These are phyloP conservation scores for Drosophila formosana DNA, from an alignment of 2,888 invertebrate species.

Conservation along the genomic window DNA sequence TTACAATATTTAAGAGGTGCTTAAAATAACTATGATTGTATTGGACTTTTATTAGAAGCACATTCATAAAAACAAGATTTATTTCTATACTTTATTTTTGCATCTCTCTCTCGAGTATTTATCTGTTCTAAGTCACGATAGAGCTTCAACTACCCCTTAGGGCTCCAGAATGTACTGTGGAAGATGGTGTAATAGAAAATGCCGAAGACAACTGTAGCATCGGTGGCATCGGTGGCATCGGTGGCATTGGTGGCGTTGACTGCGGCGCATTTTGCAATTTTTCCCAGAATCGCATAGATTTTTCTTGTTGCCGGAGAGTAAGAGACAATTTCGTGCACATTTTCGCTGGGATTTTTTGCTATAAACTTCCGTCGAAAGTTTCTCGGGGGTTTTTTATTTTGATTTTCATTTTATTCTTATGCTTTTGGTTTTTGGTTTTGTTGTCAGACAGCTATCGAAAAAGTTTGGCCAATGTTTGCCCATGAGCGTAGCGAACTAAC, in stretches of 20 bases:
- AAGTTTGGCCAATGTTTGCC: slow-evolving; percentile 75
- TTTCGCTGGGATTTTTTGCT: slow-evolving; percentile 55
- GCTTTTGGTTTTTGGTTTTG: slow-evolving; percentile 51
- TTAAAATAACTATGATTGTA: no score
- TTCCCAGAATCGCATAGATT: slow-evolving; percentile 70
- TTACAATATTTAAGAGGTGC: no score
- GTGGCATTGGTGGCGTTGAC: slow-evolving; percentile 11
- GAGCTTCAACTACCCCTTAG: not conserved
- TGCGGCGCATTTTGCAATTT: slow-evolving; percentile 69
- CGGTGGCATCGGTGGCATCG: slow-evolving; percentile 23
- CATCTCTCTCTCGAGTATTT: no score
- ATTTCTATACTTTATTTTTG: not conserved
- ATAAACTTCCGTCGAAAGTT: slow-evolving; percentile 73
- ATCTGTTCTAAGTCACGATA: not conserved
- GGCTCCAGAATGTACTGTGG: not conserved
- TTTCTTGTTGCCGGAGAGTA: slow-evolving; percentile 50
- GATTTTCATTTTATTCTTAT: slow-evolving; percentile 35
- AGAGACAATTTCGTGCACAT: slow-evolving; percentile 75
- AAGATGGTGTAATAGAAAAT: slow-evolving; percentile 65
- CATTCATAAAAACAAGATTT: not conserved
- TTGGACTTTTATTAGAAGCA: not conserved
- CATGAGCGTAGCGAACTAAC: slow-evolving; percentile 69
- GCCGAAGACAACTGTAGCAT: slow-evolving; percentile 40
- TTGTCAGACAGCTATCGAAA: slow-evolving; percentile 79
- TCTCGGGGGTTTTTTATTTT: slow-evolving; percentile 25